A percentile compares a stretch with the other conserved stretches of the same genome.
Evolutionary conservation across 2,888 invertebrate genomes (phyloP).

Genomic region (Eueremaeus valkanovi): DNA sequence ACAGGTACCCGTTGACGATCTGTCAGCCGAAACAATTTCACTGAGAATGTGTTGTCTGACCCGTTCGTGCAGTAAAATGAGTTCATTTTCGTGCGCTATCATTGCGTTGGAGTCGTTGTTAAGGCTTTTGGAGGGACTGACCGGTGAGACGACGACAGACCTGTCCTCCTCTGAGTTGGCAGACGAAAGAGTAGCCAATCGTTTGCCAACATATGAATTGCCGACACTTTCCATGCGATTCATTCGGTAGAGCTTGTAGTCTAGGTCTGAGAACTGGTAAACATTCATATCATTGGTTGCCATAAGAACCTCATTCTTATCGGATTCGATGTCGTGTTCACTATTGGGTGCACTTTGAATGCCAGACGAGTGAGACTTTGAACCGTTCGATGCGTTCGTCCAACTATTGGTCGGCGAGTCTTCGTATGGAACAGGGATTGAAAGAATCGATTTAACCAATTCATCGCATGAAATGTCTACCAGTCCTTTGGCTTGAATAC

Average conservation of each 20-base stretch:
- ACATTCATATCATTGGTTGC: constrained; percentile 37
- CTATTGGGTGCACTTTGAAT: constrained; percentile 25
- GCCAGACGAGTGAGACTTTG: constrained; percentile 22
- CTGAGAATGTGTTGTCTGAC: constrained; percentile 46
- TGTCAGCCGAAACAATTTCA: constrained; percentile 55
- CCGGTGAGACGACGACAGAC: constrained; percentile 20
- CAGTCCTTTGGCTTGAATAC: background rate
- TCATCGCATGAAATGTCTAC: constrained; percentile 36
- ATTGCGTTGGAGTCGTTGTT: constrained; percentile 32
- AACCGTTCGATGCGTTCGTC: constrained; percentile 14
- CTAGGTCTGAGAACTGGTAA: constrained; percentile 55
- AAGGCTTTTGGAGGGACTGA: constrained; percentile 25
- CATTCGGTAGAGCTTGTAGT: constrained; percentile 67
- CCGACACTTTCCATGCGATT: constrained; percentile 63
- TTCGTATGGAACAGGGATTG: constrained; percentile 20
- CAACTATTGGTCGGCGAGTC: background rate
- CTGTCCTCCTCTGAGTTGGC: constrained; percentile 42
- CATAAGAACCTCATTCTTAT: constrained; percentile 3
- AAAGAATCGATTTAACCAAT: constrained; percentile 37
- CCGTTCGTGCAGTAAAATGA: constrained; percentile 45
- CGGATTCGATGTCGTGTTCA: constrained; percentile 17
- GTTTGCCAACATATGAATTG: constrained; percentile 72
- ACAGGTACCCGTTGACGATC: constrained; percentile 51
- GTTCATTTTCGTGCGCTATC: constrained; percentile 43
- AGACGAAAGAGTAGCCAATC: constrained; percentile 59